Conservation (phyloP, 2,888 invertebrate genomes). For the Pecten maximus region DNA sequence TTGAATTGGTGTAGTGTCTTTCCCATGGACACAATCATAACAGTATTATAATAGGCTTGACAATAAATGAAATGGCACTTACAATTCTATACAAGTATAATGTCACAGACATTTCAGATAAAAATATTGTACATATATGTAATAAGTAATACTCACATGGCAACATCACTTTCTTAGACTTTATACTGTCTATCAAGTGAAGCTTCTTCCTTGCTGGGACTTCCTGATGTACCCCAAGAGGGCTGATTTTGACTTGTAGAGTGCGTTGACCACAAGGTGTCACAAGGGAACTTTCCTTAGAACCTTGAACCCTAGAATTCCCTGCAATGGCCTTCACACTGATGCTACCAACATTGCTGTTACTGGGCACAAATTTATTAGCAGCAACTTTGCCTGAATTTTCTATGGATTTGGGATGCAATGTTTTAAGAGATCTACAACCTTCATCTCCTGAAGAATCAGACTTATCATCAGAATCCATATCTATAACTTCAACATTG, state of each 20-base stretch:
- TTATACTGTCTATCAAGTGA: conserved; percentile 7
- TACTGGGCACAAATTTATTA: neutral
- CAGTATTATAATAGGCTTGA: no score
- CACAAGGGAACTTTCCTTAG: neutral
- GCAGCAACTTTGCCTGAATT: neutral
- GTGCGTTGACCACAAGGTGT: neutral
- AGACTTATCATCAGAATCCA: neutral
- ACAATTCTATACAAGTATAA: no score
- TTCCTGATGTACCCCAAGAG: conserved; percentile 42
- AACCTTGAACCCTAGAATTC: neutral
- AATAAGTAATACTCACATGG: neutral
- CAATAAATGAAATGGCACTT: no score
- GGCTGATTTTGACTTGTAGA: conserved; percentile 38
- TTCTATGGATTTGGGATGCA: neutral
- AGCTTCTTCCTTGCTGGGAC: neutral
- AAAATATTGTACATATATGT: no score
- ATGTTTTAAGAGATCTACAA: neutral
- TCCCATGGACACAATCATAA: no score
- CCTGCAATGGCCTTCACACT: neutral
- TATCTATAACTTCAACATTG: neutral
- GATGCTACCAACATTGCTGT: neutral
- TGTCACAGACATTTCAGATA: neutral
- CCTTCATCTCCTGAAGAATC: neutral
- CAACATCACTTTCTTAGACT: conserved; percentile 16
- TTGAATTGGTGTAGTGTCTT: no score